Conservation (phyloP, 2,797 vertebrate genomes). For the Presbytis comata region DNA sequence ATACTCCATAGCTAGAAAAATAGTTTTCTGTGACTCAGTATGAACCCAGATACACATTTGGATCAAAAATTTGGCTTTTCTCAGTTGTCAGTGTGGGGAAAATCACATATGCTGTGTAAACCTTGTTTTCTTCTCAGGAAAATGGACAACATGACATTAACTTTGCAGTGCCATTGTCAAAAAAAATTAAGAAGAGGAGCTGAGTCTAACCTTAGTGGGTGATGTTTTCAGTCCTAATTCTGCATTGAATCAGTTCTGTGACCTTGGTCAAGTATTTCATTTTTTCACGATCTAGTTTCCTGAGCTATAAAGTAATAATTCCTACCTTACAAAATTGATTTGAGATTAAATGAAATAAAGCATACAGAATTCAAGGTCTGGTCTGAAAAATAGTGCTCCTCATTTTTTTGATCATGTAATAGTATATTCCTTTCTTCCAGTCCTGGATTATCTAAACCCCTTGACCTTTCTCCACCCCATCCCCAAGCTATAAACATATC, state of each 20-base stretch:
- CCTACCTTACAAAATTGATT: neutral
- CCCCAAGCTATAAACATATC: neutral
- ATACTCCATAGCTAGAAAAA: neutral
- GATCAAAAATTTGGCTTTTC: neutral
- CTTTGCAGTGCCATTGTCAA: neutral
- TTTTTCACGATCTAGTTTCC: constrained; percentile 15
- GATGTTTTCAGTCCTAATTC: neutral
- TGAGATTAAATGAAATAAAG: constrained; percentile 34
- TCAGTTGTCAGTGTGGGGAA: neutral
- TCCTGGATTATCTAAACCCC: neutral
- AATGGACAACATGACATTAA: neutral
- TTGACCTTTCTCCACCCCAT: neutral
- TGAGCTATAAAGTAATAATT: constrained; percentile 6
- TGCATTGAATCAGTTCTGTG: neutral
- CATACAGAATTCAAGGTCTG: neutral
- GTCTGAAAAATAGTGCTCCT: neutral
- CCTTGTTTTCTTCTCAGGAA: neutral
- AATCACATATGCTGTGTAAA: neutral
- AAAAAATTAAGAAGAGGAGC: neutral
- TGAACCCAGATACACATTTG: constrained; percentile 7
- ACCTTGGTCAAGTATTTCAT: constrained; percentile 8
- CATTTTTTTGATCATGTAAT: neutral
- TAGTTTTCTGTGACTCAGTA: neutral
- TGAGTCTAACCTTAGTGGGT: neutral
- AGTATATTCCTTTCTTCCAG: neutral